These are phyloP conservation scores for Microtus montanus DNA, from an alignment of 2,113 vertebrate species.

Conservation along the genomic window DNA sequence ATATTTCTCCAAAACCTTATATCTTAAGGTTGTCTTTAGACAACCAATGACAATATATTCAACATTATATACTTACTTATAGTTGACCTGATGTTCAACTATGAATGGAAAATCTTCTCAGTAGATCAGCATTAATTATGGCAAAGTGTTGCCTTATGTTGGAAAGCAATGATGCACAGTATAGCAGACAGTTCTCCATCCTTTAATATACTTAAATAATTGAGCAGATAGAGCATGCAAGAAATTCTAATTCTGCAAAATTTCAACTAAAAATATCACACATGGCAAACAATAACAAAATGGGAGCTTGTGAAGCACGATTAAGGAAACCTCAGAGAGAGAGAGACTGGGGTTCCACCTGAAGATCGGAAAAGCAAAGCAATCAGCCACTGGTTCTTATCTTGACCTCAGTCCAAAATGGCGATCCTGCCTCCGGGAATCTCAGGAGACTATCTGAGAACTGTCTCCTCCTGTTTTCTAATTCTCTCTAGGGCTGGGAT, in stretches of 20 bases:
- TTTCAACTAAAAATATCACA: background rate
- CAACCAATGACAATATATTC: background rate
- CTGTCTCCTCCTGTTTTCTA: too few species aligned
- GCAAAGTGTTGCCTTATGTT: background rate
- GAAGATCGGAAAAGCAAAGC: too few species aligned
- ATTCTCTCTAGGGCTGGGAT: too few species aligned
- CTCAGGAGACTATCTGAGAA: too few species aligned
- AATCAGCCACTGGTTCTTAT: too few species aligned
- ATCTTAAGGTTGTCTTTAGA: too few species aligned
- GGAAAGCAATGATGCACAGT: background rate
- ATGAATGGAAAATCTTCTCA: background rate
- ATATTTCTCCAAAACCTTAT: too few species aligned
- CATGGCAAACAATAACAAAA: constrained; percentile 13
- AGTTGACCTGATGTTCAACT: background rate
- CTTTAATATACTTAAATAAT: background rate
- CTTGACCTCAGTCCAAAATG: too few species aligned
- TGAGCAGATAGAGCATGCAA: constrained; percentile 27
- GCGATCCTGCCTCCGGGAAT: too few species aligned
- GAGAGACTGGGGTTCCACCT: too few species aligned
- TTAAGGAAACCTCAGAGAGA: too few species aligned
- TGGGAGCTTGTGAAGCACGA: background rate
- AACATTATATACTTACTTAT: too few species aligned
- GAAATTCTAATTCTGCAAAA: background rate
- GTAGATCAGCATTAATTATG: background rate
- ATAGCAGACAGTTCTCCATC: background rate